phyloP scores from a whole-genome alignment of 2,113 vertebrate genomes.

The Apus apus region DNA sequence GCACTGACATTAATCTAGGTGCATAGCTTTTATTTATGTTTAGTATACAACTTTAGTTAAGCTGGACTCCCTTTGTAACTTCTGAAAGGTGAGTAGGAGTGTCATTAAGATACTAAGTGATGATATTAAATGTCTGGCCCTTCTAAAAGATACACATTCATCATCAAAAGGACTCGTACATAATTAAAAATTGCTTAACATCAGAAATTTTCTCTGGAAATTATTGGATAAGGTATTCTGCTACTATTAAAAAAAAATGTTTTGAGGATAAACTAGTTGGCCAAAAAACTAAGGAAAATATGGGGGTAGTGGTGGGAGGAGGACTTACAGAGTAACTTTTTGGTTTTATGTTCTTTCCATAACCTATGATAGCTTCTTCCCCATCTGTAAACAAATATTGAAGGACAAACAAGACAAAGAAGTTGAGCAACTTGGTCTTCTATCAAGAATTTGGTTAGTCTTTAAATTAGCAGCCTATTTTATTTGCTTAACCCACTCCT shows the following conservation, averaged over 20 bases:
- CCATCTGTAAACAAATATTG: not conserved
- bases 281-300: not conserved
- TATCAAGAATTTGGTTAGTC: not conserved
- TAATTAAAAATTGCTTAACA: not conserved
- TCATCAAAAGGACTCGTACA: not conserved
- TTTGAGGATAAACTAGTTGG: not conserved
- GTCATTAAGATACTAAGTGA: not conserved
- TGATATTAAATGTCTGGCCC: not conserved
- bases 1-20: not conserved
- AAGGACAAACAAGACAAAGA: not conserved
- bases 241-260: not conserved
- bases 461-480: not conserved
- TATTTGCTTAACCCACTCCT: not conserved
- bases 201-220: not conserved
- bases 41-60: not conserved
- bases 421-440: not conserved
- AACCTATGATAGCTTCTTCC: not conserved
- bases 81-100: not conserved
- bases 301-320: no score
- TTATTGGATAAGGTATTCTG: not conserved
- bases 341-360: not conserved
- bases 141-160: not conserved
- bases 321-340: not conserved
- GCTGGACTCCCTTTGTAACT: not conserved
- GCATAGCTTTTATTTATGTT: not conserved